Base-by-base conservation (phyloP, 2,888 invertebrate species). In the Rhopalosiphum nymphaeae region DNA sequence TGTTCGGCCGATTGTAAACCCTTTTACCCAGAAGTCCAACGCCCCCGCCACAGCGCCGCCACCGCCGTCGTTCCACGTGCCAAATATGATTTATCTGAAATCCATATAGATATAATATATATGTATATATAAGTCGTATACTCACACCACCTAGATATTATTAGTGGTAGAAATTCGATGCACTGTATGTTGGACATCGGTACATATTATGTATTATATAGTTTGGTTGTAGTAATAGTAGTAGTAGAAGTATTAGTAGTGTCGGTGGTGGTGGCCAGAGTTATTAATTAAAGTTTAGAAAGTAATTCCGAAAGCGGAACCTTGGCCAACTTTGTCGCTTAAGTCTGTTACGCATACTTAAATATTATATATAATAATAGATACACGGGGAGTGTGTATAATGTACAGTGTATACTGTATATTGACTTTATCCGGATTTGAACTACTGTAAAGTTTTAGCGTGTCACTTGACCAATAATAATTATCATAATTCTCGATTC, bases 1-100 rank as follows among this genome's bases (percentile, higher is more conserved):
- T 94, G 94, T 94, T 94, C 93, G 94, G 94, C 94, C 94, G 91
- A 94, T 94, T 94, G 94, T 94, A 94, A 94, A 94, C 94, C 94
- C 94, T 94, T 94, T 94, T 21, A 57, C 42, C 78, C 29, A 78
- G 78, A 36, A 78, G 46, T 46, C 85, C 67, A 1, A 44, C 57
- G 16, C 42, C 89, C 25, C 42, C 89, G 42, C 57, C 57, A 56
- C 84, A 84, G 78, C 85, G 7, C 44, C 91, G 9, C 61, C 44
- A 25, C 53, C 56, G 56, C 57, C 57, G 46, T 36, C 61, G 67
- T 78, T 57, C 36, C 53, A 44, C 88, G 92, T 56, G 86, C 90
- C 85, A 87, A 91, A 94, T 42, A 86, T 91, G 94, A 94, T 94
- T 94, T 94, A 94, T 94, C 61, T 57, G 91, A 93, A 93, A 93